Evolutionary conservation across 2,888 invertebrate genomes (phyloP).

Genomic region (Acanthococcus lagerstroemiae): DNA sequence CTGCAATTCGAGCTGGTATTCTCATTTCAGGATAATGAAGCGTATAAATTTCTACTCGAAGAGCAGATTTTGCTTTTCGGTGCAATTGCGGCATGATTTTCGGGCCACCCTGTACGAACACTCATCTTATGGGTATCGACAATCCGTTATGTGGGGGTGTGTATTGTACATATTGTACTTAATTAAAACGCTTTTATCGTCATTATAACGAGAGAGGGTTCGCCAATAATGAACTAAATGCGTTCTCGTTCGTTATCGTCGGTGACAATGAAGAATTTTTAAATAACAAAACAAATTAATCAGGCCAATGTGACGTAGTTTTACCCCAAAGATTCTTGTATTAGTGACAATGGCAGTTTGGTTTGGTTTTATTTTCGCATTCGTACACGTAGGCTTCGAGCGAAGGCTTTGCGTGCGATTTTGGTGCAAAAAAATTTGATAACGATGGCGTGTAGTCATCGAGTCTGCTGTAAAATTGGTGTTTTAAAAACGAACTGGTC

Average conservation of each 20-base stretch:
- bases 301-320: constrained; percentile 20
- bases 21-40: too few relatives aligned
- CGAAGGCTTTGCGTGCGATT: too few relatives aligned
- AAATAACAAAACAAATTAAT: too few relatives aligned
- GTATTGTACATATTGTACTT: constrained; percentile 26
- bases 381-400: too few relatives aligned
- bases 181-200: constrained; percentile 27
- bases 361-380: too few relatives aligned
- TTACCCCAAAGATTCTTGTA: not conserved
- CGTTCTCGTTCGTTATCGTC: constrained; percentile 21
- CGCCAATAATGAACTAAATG: constrained; percentile 27
- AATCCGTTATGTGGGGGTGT: constrained; percentile 11
- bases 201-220: constrained; percentile 25
- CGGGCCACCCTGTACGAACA: constrained; percentile 4
- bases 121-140: constrained; percentile 10
- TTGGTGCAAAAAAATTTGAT: too few relatives aligned
- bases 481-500: too few relatives aligned
- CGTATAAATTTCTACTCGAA: too few relatives aligned
- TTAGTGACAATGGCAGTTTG: not conserved
- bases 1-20: too few relatives aligned
- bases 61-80: too few relatives aligned
- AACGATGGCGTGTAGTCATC: too few relatives aligned
- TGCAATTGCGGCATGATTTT: constrained; percentile 1
- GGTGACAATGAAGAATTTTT: constrained; percentile 24
- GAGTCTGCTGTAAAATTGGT: too few relatives aligned